Percentiles rank a stretch among this genome's conserved stretches.
Evolutionary conservation across 2,888 invertebrate species (phyloP).

Genomic region (Xestoiulus laeticollis): DNA sequence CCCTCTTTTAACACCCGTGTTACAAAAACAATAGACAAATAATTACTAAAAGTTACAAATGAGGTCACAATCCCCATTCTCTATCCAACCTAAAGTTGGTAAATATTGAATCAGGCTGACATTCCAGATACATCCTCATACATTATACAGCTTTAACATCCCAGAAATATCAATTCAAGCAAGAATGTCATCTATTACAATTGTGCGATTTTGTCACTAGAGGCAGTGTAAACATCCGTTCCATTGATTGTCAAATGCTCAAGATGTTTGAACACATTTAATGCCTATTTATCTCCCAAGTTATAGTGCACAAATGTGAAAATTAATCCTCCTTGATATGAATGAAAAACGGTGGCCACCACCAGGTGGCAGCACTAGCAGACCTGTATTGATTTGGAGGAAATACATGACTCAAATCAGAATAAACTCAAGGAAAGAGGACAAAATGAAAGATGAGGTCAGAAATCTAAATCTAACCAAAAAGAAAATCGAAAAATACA

Average conservation of each 20-base stretch:
- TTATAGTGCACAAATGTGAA: neutral
- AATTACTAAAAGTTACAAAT: neutral
- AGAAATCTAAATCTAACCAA: neutral
- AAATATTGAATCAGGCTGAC: neutral
- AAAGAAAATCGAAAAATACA: neutral
- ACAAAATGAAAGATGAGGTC: neutral
- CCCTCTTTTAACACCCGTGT: neutral
- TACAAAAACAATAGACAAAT: neutral
- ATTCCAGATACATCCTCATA: neutral
- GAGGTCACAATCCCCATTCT: neutral
- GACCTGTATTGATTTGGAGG: no score
- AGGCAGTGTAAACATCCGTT: neutral
- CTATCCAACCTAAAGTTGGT: neutral
- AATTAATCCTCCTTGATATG: neutral
- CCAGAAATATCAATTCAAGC: neutral
- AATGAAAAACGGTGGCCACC: neutral
- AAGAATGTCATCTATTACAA: neutral
- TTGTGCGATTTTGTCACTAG: constrained; percentile 20
- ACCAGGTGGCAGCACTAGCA: no score
- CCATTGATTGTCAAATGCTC: neutral
- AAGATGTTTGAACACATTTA: neutral
- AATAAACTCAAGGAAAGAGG: neutral
- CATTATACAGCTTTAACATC: neutral
- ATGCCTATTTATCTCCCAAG: neutral
- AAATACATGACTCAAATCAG: neutral